Evolutionary conservation across 2,797 vertebrate genomes (phyloP).

Genomic region (Danio kyathit): DNA sequence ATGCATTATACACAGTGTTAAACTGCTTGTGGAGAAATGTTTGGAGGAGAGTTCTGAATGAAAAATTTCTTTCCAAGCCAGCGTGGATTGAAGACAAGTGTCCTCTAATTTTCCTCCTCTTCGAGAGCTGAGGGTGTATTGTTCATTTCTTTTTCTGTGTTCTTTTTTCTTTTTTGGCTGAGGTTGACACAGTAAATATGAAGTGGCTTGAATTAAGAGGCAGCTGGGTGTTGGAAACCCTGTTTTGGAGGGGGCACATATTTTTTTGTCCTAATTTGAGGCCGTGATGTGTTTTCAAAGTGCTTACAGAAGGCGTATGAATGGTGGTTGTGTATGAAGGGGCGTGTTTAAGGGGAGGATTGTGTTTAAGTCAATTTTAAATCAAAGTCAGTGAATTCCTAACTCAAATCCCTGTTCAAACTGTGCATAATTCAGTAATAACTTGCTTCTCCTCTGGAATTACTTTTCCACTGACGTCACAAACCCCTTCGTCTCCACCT

Average conservation of each 20-base stretch:
- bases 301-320: constrained; percentile 17
- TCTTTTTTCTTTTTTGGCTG: background rate
- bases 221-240: constrained; percentile 14
- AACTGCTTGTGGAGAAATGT: background rate
- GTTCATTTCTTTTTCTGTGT: background rate
- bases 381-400: background rate
- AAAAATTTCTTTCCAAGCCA: background rate
- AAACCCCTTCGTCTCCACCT: background rate
- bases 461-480: background rate
- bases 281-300: constrained; percentile 1
- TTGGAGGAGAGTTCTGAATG: background rate
- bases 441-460: background rate
- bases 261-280: background rate
- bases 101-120: constrained; percentile 21
- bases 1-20: background rate
- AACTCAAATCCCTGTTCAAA: background rate
- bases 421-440: background rate
- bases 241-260: constrained; percentile 9
- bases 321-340: background rate
- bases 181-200: background rate
- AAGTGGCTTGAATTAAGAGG: constrained; percentile 8
- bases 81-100: constrained; percentile 12
- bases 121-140: constrained; percentile 7
- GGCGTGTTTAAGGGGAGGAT: background rate
- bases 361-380: background rate